A percentile compares a stretch with the other conserved stretches of the same genome.
Conservation (phyloP, 1,140 invertebrate genomes). For the Ganaspis sp. region DNA sequence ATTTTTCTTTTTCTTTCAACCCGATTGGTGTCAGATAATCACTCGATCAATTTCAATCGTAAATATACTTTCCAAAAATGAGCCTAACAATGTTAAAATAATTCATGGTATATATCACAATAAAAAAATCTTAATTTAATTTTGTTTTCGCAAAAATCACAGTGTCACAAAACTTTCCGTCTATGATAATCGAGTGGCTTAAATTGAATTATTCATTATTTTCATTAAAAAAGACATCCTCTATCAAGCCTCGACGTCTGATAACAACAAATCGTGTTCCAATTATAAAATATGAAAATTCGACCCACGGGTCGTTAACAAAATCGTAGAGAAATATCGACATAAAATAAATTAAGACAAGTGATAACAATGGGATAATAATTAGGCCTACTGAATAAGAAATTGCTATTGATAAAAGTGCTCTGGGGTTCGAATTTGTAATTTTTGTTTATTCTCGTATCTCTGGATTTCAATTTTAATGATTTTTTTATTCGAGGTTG, state of each 20-base stretch:
- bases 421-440: too few species aligned
- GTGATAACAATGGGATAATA: background rate
- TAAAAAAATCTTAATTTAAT: background rate
- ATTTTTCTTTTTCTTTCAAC: background rate
- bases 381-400: background rate
- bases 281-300: slow-evolving; percentile 39
- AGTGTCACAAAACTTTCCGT: background rate
- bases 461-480: too few species aligned
- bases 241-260: slow-evolving; percentile 14
- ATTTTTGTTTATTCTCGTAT: too few species aligned
- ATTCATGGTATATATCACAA: background rate
- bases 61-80: background rate
- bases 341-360: slow-evolving; percentile 33
- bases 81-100: background rate
- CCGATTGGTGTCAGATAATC: background rate
- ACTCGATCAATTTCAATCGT: background rate
- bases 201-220: slow-evolving; percentile 6
- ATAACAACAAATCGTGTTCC: background rate
- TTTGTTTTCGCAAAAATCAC: slow-evolving; percentile 20
- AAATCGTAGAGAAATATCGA: slow-evolving; percentile 33
- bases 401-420: background rate
- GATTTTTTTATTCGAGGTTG: too few species aligned
- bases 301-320: slow-evolving; percentile 35
- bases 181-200: slow-evolving; percentile 18
- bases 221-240: background rate